Conservation (phyloP, 2,888 invertebrate species). For the Erebia ligea region DNA sequence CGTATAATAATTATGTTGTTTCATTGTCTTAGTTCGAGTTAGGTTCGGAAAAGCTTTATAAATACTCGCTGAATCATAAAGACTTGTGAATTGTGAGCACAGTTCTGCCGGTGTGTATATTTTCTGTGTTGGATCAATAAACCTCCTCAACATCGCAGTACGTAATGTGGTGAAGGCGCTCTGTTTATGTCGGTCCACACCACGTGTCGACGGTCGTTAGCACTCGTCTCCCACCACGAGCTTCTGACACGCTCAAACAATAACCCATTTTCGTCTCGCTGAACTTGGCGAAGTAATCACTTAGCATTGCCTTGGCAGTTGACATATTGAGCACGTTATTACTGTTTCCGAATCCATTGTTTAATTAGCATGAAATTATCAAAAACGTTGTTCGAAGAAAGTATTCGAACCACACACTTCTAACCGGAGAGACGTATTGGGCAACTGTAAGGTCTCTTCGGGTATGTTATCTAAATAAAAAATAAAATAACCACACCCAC, state of each 20-base stretch:
- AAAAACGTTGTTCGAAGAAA: too few relatives aligned
- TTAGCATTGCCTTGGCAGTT: not conserved
- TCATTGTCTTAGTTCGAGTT: too few relatives aligned
- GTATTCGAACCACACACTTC: too few relatives aligned
- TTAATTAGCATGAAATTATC: too few relatives aligned
- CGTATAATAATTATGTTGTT: too few relatives aligned
- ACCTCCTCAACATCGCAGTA: not conserved
- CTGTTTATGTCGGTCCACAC: constrained; percentile 44
- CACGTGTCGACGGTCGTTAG: constrained; percentile 60
- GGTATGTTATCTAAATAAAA: too few relatives aligned
- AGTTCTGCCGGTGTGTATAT: too few relatives aligned
- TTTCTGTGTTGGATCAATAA: too few relatives aligned
- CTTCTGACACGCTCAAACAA: constrained; percentile 46
- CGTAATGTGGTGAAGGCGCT: constrained; percentile 22
- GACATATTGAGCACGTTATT: not conserved
- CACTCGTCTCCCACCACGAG: constrained; percentile 60
- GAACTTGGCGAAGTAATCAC: constrained; percentile 8
- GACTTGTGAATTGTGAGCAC: not conserved
- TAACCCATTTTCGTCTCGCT: constrained; percentile 35
- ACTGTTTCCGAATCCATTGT: not conserved
- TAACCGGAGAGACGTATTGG: too few relatives aligned
- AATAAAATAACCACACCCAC: too few relatives aligned
- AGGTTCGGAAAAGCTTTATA: not conserved
- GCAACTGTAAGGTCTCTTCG: too few relatives aligned
- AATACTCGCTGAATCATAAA: constrained; percentile 8